Evolutionary conservation across 1,140 invertebrate genomes (phyloP).

Genomic region (Anadara kagoshimensis): DNA sequence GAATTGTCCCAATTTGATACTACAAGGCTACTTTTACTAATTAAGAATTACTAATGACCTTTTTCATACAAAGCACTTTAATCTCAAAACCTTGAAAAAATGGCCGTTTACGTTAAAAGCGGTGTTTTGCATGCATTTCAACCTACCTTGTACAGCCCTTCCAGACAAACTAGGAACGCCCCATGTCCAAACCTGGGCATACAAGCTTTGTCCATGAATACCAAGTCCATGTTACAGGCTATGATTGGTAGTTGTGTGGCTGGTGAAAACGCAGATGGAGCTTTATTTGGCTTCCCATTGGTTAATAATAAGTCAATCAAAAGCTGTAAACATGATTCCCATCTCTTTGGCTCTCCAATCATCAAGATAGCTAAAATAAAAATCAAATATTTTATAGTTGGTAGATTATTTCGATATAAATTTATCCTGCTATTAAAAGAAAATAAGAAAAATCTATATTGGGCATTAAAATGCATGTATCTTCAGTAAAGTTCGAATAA

Average conservation of each 20-base stretch:
- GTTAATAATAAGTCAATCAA: slow-evolving; percentile 83
- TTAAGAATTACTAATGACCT: no score
- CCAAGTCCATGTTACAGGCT: slow-evolving; percentile 74
- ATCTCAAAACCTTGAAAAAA: no score
- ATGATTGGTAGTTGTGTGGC: slow-evolving; percentile 73
- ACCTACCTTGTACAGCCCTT: slow-evolving; percentile 78
- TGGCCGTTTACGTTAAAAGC: no score
- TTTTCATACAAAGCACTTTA: neutral
- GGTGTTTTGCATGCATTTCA: neutral
- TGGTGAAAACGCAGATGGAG: slow-evolving; percentile 77
- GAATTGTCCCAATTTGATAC: no score
- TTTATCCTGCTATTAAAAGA: no score
- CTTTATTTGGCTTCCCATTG: slow-evolving; percentile 75
- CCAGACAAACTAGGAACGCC: slow-evolving; percentile 81
- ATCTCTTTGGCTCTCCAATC: slow-evolving; percentile 72
- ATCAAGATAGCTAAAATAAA: slow-evolving; percentile 71
- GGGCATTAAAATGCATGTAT: neutral
- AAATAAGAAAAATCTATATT: neutral
- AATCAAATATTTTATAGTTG: neutral
- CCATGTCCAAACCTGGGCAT: slow-evolving; percentile 80
- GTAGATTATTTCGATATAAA: neutral
- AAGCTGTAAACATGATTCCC: slow-evolving; percentile 77
- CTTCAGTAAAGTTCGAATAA: neutral
- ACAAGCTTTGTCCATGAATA: slow-evolving; percentile 73
- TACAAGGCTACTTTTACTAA: no score